phyloP scores from a whole-genome alignment of 2,113 vertebrate species.

The Elgaria multicarinata region DNA sequence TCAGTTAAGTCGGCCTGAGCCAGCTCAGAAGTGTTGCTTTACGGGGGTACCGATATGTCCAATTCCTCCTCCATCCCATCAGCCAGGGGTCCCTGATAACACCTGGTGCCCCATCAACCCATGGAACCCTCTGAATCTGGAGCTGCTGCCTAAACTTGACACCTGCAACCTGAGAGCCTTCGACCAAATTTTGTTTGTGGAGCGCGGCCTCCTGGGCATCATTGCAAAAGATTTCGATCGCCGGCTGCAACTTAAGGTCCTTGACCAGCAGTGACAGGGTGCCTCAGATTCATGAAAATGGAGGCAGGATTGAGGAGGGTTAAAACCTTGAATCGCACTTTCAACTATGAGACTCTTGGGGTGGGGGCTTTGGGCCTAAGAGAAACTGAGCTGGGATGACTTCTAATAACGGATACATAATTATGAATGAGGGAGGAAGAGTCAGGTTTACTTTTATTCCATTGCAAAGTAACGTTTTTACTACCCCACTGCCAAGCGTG shows the following conservation, averaged over 20 bases:
- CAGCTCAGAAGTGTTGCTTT: too few species aligned
- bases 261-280: background rate
- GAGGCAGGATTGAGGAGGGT: background rate
- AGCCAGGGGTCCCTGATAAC: background rate
- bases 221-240: too few species aligned
- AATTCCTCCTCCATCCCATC: too few species aligned
- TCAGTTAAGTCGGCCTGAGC: background rate
- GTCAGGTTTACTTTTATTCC: background rate
- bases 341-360: background rate
- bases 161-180: too few species aligned
- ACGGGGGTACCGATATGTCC: background rate
- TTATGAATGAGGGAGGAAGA: background rate
- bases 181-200: background rate
- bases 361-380: background rate
- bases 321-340: too few species aligned
- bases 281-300: too few species aligned
- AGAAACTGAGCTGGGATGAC: background rate
- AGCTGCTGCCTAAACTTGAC: background rate
- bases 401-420: background rate
- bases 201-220: background rate
- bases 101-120: background rate
- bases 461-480: background rate
- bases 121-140: too few species aligned
- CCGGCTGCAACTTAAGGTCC: too few species aligned
- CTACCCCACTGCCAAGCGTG: background rate